phyloP scores from a whole-genome alignment of 1,140 invertebrate genomes.

The Anadara kagoshimensis region DNA sequence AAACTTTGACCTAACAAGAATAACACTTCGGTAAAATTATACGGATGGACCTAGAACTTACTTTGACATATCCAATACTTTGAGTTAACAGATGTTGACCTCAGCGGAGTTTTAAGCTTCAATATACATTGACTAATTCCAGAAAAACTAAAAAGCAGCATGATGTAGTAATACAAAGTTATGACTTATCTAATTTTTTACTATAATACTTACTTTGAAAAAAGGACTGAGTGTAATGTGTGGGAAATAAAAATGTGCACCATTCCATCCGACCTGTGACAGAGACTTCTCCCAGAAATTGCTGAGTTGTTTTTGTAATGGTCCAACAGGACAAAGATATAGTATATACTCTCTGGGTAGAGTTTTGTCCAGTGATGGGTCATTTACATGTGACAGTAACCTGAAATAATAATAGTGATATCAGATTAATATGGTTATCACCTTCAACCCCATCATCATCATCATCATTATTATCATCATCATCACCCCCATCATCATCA shows the following conservation, averaged over 20 bases:
- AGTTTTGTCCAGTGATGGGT: slow-evolving; percentile 84
- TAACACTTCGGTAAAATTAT: too few species aligned
- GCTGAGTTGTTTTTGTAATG: slow-evolving; percentile 81
- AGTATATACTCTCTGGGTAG: slow-evolving; percentile 88
- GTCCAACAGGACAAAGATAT: slow-evolving; percentile 88
- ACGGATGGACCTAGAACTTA: too few species aligned
- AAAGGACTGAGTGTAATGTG: slow-evolving; percentile 92
- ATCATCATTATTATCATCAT: neutral
- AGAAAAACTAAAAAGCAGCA: too few species aligned
- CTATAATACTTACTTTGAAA: slow-evolving; percentile 84
- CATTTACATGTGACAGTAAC: slow-evolving; percentile 89
- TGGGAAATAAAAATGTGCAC: slow-evolving; percentile 90
- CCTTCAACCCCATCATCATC: neutral
- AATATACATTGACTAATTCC: too few species aligned
- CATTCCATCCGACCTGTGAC: slow-evolving; percentile 86
- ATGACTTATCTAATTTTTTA: too few species aligned
- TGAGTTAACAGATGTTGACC: too few species aligned
- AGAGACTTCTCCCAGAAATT: slow-evolving; percentile 88
- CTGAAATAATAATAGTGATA: slow-evolving; percentile 43
- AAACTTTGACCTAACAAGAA: too few species aligned
- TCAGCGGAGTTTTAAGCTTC: too few species aligned
- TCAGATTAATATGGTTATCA: neutral
- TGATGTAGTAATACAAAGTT: too few species aligned
- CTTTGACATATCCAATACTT: too few species aligned
- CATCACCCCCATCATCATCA: too few species aligned